Evolutionary conservation across 2,797 vertebrate genomes (phyloP), one percentile per base, ranked within the genome.

Genomic region (Labeo calbasu): DNA sequence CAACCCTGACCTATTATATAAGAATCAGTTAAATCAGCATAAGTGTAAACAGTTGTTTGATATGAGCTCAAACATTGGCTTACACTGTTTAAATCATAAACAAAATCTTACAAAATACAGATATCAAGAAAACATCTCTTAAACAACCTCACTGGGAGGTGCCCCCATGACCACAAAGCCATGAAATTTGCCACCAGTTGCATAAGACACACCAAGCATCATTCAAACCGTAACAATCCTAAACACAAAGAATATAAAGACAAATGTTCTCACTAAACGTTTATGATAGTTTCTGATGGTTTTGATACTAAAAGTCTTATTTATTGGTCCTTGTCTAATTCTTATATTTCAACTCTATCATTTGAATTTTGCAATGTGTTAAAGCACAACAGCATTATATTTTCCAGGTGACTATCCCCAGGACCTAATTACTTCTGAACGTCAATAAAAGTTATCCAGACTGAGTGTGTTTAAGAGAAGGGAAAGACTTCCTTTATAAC

Each of bases 51-150:
- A 40, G 8, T 69, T 36, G 28, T 80, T 50, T 79, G 23, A 66
- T 25, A 53, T 43, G 7, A 32, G 8, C 7, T 17, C 4, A 53
- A 53, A 40, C 10, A 19, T 53, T 32, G 5, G 10, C 40, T 61
- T 46, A 77, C 48, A 77, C 0, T 13, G 15, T 76, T 76, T 43
- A n/a, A 76, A 76, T 55, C 8, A 77, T 46, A 23, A 61, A 77
- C 32, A 28, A 25, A 17, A 1, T 40, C 53, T 57, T 23, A 23
- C 4, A 1, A 59, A 77, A 77, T 17, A 43, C 0, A 13, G 23
- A 28, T 21, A 19, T 28, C 15, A 23, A 21, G 23, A 63, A 48
- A 48, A 63, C 32, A 53, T 53, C 12, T 21, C 23, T 53, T 43
- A 17, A 80, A 69, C 11, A 28, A 17, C 57, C 43, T 78, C 11